A percentile compares a stretch with the other conserved stretches of the same genome.
Conservation (phyloP, 2,113 vertebrate genomes). For the Aleadryas rufinucha region DNA sequence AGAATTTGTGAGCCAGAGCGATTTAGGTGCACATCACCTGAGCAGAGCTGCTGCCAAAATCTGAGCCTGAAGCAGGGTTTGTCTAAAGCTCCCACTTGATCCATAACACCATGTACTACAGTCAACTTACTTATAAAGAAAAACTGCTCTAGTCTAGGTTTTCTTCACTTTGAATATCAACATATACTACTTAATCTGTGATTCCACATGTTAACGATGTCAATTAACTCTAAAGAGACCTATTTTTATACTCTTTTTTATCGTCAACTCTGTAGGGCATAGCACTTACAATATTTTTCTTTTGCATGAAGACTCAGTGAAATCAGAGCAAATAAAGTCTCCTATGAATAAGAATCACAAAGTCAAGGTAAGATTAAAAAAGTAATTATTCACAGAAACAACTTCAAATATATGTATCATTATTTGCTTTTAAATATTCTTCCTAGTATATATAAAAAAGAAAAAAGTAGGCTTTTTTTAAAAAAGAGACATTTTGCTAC, state of each 20-base stretch:
- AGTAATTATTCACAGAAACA: neutral
- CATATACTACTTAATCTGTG: neutral
- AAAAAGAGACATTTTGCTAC: neutral
- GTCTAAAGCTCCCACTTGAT: neutral
- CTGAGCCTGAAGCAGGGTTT: neutral
- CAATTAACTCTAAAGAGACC: neutral
- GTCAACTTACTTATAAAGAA: neutral
- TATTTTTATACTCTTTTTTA: neutral
- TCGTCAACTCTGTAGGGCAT: neutral
- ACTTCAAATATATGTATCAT: neutral
- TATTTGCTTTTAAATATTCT: neutral
- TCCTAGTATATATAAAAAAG: neutral
- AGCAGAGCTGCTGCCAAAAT: neutral
- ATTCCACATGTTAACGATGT: neutral
- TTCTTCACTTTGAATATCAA: neutral
- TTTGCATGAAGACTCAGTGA: neutral
- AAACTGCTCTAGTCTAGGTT: neutral
- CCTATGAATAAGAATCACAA: neutral
- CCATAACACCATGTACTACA: neutral
- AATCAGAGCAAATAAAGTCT: neutral
- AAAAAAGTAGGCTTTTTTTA: neutral
- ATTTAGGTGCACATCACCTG: no score
- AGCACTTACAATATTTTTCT: neutral
- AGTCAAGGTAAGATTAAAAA: neutral
- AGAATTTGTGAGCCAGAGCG: neutral